These are phyloP conservation scores for Diplodus puntazzo DNA, from an alignment of 2,797 vertebrate species.

Conservation along the genomic window DNA sequence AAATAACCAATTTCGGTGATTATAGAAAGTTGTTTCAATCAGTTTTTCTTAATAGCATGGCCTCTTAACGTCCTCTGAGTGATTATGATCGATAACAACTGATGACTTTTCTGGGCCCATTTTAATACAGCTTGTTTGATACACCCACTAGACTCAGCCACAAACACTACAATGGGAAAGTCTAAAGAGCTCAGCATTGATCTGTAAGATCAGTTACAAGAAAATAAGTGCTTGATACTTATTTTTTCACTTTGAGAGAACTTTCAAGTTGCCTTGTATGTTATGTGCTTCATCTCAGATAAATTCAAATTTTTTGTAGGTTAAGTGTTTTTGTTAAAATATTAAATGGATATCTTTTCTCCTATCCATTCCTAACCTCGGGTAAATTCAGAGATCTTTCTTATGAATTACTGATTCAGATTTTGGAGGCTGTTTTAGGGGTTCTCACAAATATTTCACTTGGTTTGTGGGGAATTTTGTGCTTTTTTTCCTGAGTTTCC, in stretches of 20 bases:
- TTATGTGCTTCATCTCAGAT: not conserved
- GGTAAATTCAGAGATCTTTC: not conserved
- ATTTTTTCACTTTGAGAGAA: not conserved
- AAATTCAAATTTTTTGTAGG: not conserved
- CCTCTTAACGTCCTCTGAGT: too few species aligned
- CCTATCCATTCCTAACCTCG: not conserved
- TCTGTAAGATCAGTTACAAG: too few species aligned
- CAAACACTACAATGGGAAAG: too few species aligned
- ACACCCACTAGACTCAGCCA: too few species aligned
- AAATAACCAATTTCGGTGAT: too few species aligned
- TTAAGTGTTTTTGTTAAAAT: not conserved
- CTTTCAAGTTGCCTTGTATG: not conserved
- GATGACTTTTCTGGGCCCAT: too few species aligned
- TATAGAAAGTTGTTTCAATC: too few species aligned
- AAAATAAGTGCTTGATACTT: too few species aligned
- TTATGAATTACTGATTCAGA: slow-evolving; percentile 14
- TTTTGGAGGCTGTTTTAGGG: not conserved
- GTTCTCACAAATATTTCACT: slow-evolving; percentile 1
- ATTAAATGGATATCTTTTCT: not conserved
- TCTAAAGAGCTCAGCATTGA: too few species aligned
- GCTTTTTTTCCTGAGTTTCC: slow-evolving; percentile 3
- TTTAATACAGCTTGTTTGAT: too few species aligned
- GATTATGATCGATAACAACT: too few species aligned
- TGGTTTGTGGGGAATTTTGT: slow-evolving; percentile 15
- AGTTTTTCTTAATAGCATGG: too few species aligned